phyloP scores from a whole-genome alignment of 2,797 vertebrate species.

The Vespertilio murinus region DNA sequence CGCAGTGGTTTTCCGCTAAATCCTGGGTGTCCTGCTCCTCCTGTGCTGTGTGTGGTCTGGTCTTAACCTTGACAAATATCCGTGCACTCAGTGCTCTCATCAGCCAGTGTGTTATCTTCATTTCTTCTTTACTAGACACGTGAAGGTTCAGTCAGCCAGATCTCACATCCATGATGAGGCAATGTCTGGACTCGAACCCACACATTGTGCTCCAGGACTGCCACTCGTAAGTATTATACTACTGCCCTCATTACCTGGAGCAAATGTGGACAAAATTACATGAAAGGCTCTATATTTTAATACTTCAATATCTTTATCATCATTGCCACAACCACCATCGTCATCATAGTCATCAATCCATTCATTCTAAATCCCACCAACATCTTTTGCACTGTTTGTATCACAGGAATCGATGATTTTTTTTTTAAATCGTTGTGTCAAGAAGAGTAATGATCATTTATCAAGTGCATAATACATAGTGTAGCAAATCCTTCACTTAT shows the following conservation, averaged over 20 bases:
- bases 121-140: background rate
- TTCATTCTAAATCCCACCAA: no score
- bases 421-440: background rate
- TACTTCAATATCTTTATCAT: background rate
- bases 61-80: background rate
- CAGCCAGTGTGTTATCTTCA: background rate
- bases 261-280: no score
- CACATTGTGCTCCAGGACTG: background rate
- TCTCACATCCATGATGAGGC: fast-evolving
- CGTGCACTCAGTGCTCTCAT: background rate
- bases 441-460: background rate
- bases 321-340: background rate
- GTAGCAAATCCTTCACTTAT: background rate
- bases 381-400: no score
- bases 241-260: no score
- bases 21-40: fast-evolving
- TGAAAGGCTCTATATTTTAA: background rate
- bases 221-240: no score
- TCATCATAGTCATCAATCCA: no score
- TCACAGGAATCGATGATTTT: background rate
- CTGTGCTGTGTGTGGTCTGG: background rate
- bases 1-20: fast-evolving
- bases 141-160: background rate
- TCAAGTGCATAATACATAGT: fast-evolving
- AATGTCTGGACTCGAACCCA: fast-evolving